Evolutionary conservation across 1,140 invertebrate species (phyloP).

Genomic region (Bombus breviceps): DNA sequence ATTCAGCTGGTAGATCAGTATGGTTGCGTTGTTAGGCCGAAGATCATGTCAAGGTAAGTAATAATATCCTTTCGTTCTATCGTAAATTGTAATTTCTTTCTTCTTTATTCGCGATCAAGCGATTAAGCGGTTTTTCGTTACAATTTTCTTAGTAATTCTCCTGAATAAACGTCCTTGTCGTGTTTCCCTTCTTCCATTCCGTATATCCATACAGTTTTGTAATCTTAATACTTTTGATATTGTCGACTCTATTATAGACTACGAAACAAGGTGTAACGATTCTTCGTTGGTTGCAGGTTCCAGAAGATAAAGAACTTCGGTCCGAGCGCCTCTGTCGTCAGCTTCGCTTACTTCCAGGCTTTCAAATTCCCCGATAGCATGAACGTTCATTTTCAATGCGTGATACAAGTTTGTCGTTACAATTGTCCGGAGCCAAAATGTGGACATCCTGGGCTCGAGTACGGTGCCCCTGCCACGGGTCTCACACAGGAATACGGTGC

Average conservation of each 20-base stretch:
- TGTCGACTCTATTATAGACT: rapidly evolving
- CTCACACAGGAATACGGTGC: conserved; percentile 87
- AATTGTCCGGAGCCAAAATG: conserved; percentile 96
- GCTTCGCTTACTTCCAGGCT: conserved; percentile 97
- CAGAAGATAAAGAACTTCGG: conserved; percentile 98
- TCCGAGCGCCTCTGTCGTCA: conserved; percentile 95
- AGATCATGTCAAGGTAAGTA: conserved; percentile 91
- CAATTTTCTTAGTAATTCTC: too few relatives aligned
- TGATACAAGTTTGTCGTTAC: conserved; percentile 96
- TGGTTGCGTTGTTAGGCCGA: conserved; percentile 95
- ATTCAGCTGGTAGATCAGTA: conserved; percentile 96
- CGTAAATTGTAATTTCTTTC: too few relatives aligned
- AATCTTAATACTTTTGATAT: too few relatives aligned
- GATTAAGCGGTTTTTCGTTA: too few relatives aligned
- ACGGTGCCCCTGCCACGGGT: conserved; percentile 86
- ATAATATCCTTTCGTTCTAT: too few relatives aligned
- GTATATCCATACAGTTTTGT: too few relatives aligned
- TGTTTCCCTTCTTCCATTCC: too few relatives aligned
- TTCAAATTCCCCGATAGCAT: conserved; percentile 98
- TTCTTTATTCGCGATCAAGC: too few relatives aligned
- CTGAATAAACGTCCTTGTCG: too few relatives aligned
- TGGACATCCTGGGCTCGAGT: conserved; percentile 87
- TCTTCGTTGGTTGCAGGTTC: conserved; percentile 85
- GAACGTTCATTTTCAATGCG: conserved; percentile 98
- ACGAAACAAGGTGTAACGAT: too few relatives aligned